Evolutionary conservation across 1,140 invertebrate genomes (phyloP), one percentile per base, ranked within the genome.

Genomic region (Tetraneura akinire): DNA sequence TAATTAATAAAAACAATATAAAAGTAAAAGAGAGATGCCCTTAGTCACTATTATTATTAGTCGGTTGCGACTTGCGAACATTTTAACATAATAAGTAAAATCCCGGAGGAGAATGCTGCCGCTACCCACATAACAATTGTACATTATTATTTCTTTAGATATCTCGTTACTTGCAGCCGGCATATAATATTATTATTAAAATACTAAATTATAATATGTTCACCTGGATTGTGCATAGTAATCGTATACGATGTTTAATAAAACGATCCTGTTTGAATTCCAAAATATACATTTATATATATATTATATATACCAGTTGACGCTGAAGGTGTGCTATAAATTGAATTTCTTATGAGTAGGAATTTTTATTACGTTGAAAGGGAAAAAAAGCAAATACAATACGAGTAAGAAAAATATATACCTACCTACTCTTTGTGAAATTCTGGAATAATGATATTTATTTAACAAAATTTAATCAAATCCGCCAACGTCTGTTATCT

Each of bases 311-410:
- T 23, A 68, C 21, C 37, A 16, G 26, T 68, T 47, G n/a, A 9
- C 66, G 6, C 42, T 18, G 3, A 47, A 68, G 66, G 66, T 68
- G 64, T 45, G 64, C 21, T 32, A 37, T 68, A 47, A 68, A 68
- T 47, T 47, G 45, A 13, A 47, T 23, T 68, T 68, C 11, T 47
- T 26, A 18, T 23, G 42, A 45, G 42, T 47, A 47, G 66, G 66
- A 68, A 68, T 68, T 68, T 68, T 47, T n/a, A 47, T 68, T 68
- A 68, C 45, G 47, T 68, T 68, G 42, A 68, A 68, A n/a, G n/a
- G n/a, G n/a, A n/a, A 68, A 47, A 68, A 8, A 47, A 6, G 13
- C n/a, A n/a, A 68, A 68, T 11, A 6, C 2, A 47, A 47, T 47
- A 47, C 3, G n/a, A n/a, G n/a, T n/a, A n/a, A 14, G 0, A 6